Evolutionary conservation across 1,140 invertebrate species (phyloP).

Genomic region (Temnothorax nylanderi): DNA sequence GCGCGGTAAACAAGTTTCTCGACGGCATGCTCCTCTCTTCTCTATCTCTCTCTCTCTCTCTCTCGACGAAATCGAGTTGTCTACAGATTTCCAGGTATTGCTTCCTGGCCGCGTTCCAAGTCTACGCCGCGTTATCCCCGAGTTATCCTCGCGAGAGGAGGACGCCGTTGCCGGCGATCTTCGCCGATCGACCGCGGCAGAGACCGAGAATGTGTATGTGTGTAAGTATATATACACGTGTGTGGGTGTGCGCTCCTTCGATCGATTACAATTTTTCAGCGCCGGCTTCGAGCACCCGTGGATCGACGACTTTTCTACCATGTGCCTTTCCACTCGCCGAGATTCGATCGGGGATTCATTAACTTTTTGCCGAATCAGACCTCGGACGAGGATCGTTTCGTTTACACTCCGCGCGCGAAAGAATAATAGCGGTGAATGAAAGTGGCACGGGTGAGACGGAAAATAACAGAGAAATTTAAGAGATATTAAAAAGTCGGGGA

Average conservation of each 20-base stretch:
- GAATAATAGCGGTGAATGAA: background rate
- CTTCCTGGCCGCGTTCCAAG: slow-evolving; percentile 73
- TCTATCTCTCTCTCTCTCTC: background rate
- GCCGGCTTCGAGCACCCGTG: background rate
- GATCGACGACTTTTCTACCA: slow-evolving; percentile 15
- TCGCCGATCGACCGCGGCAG: background rate
- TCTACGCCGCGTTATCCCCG: slow-evolving; percentile 46
- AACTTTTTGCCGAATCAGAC: slow-evolving; percentile 8
- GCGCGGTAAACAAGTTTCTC: slow-evolving; percentile 73
- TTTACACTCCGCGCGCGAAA: background rate
- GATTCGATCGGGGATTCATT: slow-evolving; percentile 20
- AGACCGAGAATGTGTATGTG: background rate
- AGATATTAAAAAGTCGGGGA: slow-evolving; percentile 23
- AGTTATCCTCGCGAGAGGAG: slow-evolving; percentile 23
- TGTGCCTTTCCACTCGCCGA: background rate
- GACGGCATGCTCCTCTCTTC: slow-evolving; percentile 25
- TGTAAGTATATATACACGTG: no score
- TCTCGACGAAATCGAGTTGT: slow-evolving; percentile 72
- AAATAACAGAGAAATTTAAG: slow-evolving; percentile 3
- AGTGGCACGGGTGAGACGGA: background rate
- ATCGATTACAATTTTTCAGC: slow-evolving; percentile 33
- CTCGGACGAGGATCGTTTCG: background rate
- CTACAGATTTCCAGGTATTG: slow-evolving; percentile 73
- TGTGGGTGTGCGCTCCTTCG: no score
- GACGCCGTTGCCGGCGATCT: slow-evolving; percentile 1